Base-by-base conservation (phyloP, 1,140 invertebrate species). In the Epicauta chinensis region DNA sequence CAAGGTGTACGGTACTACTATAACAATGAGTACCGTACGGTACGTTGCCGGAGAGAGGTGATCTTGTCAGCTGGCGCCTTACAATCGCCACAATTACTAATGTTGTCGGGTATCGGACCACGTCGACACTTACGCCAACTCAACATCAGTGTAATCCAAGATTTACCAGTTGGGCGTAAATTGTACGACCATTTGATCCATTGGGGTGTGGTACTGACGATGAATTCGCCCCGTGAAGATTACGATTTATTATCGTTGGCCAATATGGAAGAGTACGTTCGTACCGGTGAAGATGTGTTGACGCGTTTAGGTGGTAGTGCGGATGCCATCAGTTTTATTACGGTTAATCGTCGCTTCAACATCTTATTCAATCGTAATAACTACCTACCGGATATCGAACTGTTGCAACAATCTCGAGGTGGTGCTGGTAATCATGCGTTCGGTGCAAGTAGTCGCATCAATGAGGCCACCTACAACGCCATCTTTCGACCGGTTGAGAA, bases 101-200 rank as follows among this genome's bases (percentile, higher is more conserved):
- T 82, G 75, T 58, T 81, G 2, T 80, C 77, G 29, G 81, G 81
- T 16, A 71, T 84, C 34, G 81, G 81, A 6, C 78, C 78, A 7
- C 61, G 49, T 31, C 55, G 72, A 35, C 71, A 81, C 29, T 63
- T 84, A 4, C 6, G 80, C 38, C 76, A 81, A 16, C 67, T 89
- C 1, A 80, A 75, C 31, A 83, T 91, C 16, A 72, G 77, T 0
- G 69, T 84, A 0, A 67, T 89, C 7, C 70, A 83, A 61, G 77
- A 86, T 53, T 68, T 84, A 9, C 78, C 74, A 40, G 87, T 89
- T 1, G 88, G 88, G 0, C 71, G 80, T 60, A 81, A 79, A 6
- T 61, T 90, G 14, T 82, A 85, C 60, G 88, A 91, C 56, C 89
- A 91, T 58, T 73, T 87, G 43, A 81, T 79, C 4, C 86, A 82